phyloP scores from a whole-genome alignment of 2,888 invertebrate species.

The Gordius sp. region DNA sequence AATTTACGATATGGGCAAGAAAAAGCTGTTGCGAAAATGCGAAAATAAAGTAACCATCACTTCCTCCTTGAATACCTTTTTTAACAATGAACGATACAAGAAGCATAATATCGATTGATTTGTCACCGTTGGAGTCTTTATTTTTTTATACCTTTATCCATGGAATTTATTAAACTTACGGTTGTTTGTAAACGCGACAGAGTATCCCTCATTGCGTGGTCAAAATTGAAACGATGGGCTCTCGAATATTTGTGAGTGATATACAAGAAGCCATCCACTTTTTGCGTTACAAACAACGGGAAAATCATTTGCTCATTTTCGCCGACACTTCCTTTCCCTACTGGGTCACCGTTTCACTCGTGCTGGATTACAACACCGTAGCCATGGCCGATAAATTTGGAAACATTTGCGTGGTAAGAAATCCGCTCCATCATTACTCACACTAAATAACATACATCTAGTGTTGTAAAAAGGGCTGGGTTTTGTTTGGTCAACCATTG shows the following conservation, averaged over 20 bases:
- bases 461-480: no score
- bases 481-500: no score
- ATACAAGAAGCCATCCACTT: slow-evolving; percentile 88
- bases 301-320: slow-evolving; percentile 89
- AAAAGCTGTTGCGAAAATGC: slow-evolving; percentile 79
- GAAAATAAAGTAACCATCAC: slow-evolving; percentile 53
- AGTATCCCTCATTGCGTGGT: slow-evolving; percentile 83
- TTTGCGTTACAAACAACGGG: slow-evolving; percentile 66
- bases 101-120: no score
- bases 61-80: no score
- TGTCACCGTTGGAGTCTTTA: no score
- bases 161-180: no score
- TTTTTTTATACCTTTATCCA: no score
- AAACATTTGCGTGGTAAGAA: slow-evolving; percentile 54
- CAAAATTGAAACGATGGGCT: slow-evolving; percentile 70
- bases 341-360: slow-evolving; percentile 69
- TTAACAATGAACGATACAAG: no score
- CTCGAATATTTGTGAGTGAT: slow-evolving; percentile 73
- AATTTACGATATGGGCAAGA: slow-evolving; percentile 80
- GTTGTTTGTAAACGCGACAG: slow-evolving; percentile 32
- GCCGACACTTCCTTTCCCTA: slow-evolving; percentile 90
- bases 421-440: no score
- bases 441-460: no score
- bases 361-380: slow-evolving; percentile 80
- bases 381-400: slow-evolving; percentile 94